Conservation (phyloP, 2,797 vertebrate genomes). For the Typhlichthys subterraneus region DNA sequence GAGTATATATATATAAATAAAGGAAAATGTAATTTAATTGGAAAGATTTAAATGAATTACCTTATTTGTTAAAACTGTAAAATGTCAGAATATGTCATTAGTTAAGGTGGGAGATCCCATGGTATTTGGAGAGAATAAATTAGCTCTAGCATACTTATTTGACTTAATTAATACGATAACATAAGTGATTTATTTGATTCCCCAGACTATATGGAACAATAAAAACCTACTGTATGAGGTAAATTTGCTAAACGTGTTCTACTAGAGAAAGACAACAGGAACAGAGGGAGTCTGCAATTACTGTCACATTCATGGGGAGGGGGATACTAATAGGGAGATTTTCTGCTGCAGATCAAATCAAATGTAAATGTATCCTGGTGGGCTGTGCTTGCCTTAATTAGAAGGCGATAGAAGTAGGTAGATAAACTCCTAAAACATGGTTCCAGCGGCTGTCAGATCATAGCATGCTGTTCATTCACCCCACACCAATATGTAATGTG, state of each 20-base stretch:
- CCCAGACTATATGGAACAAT: slow-evolving; percentile 73
- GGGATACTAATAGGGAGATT: slow-evolving; percentile 76
- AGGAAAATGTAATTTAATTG: slow-evolving; percentile 65
- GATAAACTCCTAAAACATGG: slow-evolving; percentile 75
- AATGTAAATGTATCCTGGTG: slow-evolving; percentile 80
- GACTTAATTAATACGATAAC: slow-evolving; percentile 85
- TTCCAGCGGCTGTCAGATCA: slow-evolving; percentile 67
- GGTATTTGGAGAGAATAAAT: slow-evolving; percentile 79
- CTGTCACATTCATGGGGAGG: slow-evolving; percentile 77
- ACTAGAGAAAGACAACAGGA: slow-evolving; percentile 71
- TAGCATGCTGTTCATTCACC: slow-evolving; percentile 52
- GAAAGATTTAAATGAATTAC: slow-evolving; percentile 73
- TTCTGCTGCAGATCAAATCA: slow-evolving; percentile 77
- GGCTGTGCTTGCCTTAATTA: slow-evolving; percentile 79
- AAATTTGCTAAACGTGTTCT: slow-evolving; percentile 75
- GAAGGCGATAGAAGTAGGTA: slow-evolving; percentile 73
- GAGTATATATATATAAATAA: background rate
- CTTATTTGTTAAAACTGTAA: slow-evolving; percentile 74
- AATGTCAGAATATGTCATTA: slow-evolving; percentile 75
- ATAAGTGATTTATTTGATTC: slow-evolving; percentile 82
- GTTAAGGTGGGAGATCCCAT: slow-evolving; percentile 70
- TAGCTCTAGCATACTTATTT: slow-evolving; percentile 78
- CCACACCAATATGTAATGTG: slow-evolving; percentile 25
- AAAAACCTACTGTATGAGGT: slow-evolving; percentile 74
- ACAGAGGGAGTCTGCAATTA: slow-evolving; percentile 78